Base-by-base conservation (phyloP, 53 echinoderm and acorn worm genomes). In the Stichopus horrens region DNA sequence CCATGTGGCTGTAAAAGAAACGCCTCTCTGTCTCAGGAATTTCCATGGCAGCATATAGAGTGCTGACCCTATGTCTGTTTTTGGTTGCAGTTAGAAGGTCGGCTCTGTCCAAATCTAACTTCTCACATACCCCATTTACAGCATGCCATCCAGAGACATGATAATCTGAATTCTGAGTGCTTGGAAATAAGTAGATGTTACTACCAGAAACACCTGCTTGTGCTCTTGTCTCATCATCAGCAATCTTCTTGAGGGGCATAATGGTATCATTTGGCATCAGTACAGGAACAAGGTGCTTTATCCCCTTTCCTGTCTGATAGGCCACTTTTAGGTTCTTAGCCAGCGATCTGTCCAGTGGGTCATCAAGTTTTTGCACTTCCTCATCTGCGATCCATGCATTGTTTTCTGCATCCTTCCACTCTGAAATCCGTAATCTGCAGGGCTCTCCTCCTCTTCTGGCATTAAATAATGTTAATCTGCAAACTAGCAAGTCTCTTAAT, bases 121-220 rank as follows among this genome's bases (percentile, higher is more conserved):
- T 74, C 18, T 76, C 73, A 52, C 89, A 89, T 16, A 94, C 83
- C 7, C 80, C 80, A 57, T 85, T 59, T 6, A 94, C 19, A 9
- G 91, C 90, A 79, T 94, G 92, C 94, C 92, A 94, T 22, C 94
- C 94, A n/a, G 89, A 82, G 7, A 94, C 88, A 90, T 94, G 94
- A 14, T 8, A 63, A 22, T 75, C 75, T 75, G 75, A 75, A 14
- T 37, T 37, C 20, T 75, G 75, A 22, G 6, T 14, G 20, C 75
- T 75, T 75, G 75, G 75, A 19, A 75, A 75, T 19, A 75, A 19
- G 66, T 91, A 94, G 21, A 73, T 21, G 88, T 94, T 94, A 55
- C 71, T 83, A 21, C 74, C 19, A 9, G 54, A 13, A 20, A 94
- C 58, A 9, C 87, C 73, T 68, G 84, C 90, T 11, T 16, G 5